Base-by-base conservation (phyloP, 2,888 invertebrate species). In the Luperina testacea region DNA sequence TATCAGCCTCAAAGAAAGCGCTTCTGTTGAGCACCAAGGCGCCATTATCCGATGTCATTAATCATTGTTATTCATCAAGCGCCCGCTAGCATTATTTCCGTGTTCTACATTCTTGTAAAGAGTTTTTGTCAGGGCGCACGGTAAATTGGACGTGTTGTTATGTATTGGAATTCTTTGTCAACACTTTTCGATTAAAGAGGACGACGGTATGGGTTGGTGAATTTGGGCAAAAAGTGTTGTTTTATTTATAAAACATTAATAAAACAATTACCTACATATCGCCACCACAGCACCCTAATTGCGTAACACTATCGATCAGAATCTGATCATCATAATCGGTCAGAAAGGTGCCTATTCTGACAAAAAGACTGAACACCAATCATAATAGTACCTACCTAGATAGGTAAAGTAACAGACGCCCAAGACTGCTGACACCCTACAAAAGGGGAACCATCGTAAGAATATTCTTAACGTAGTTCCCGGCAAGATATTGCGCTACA, bases 1-100 rank as follows among this genome's bases (percentile, higher is more conserved):
- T 87, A 90, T 87, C 87, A 87, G 75, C 74, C 76, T 70, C 87
- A 80, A 79, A 73, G 51, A 64, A 69, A 57, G 11, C 82, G 81
- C 82, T 82, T 72, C 72, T 72, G 71, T 78, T 11, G 77, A 75
- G 83, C 67, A 68, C 61, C 75, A 76, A 87, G 83, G 74, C 73
- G 73, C 83, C 83, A 87, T 88, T 87, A 81, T 71, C 77, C 51
- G 69, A 63, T 42, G 83, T 81, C 90, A 93, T 93, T 90, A 92
- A 93, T 93, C 92, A 93, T 89, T 90, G 81, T 81, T 84, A 89
- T 93, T 92, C 91, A 90, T 88, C 85, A 85, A 78, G 78, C 77
- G 78, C 61, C 63, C 72, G 75, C 80, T 70, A 87, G 81, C 84
- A 85, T 90, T 86, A 90, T 86, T 88, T 89, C 83, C 83, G 81